Conservation (phyloP, 2,113 vertebrate genomes). For the Microtus ochrogaster region DNA sequence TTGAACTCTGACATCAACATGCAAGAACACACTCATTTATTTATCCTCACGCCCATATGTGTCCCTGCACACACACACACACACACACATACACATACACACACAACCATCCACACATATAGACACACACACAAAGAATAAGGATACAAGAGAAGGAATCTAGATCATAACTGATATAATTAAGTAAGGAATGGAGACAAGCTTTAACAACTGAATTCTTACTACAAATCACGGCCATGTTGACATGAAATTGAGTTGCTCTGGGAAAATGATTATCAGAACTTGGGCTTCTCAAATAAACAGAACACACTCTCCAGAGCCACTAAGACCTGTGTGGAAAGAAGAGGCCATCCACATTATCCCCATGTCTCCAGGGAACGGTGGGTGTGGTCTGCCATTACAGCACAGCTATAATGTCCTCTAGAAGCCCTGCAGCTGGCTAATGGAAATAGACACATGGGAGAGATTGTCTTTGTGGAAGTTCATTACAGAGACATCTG, state of each 20-base stretch:
- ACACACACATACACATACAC: background rate
- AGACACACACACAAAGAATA: background rate
- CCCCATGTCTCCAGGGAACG: background rate
- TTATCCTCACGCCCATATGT: background rate
- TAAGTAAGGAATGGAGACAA: background rate
- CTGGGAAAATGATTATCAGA: background rate
- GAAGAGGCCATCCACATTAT: background rate
- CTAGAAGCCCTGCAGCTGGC: background rate
- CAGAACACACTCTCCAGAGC: background rate
- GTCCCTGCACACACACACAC: background rate
- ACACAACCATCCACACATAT: background rate
- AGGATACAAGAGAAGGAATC: background rate
- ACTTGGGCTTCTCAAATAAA: background rate
- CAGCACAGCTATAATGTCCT: background rate
- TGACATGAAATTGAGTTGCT: background rate
- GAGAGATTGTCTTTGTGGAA: slow-evolving; percentile 35
- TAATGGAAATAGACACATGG: slow-evolving; percentile 42
- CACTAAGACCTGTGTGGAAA: background rate
- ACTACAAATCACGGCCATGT: background rate
- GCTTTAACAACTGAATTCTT: background rate
- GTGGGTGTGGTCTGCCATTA: background rate
- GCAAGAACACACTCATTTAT: background rate
- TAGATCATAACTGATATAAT: background rate
- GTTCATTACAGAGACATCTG: slow-evolving; percentile 59
- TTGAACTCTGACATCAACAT: background rate